Evolutionary conservation across 1,140 invertebrate species (phyloP), one percentile per base, ranked within the genome.

Genomic region (Brachionus sp.): DNA sequence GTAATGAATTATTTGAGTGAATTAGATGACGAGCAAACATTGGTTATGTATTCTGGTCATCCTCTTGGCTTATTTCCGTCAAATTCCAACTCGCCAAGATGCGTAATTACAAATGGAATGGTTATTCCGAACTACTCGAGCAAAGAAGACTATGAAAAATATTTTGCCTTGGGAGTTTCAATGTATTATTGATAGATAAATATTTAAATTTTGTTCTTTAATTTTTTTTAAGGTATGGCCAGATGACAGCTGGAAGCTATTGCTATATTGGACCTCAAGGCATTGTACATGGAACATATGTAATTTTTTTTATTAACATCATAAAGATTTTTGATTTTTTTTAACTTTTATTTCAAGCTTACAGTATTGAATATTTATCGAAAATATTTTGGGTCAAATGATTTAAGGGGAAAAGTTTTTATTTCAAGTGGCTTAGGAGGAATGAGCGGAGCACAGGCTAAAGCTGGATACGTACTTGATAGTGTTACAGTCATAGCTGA

Each of bases 201-300:
- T 46, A 29, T 46, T 5, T 46, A 46, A 46, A n/a, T 46, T 12
- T 46, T 46, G n/a, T 57, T 35, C 50, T 82, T n/a, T 53, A 77
- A 13, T 12, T 84, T 68, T 37, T 77, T 82, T 75, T 7, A 57
- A 89, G 88, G 87, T 91, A 91, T 85, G 90, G 90, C n/a, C 90
- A 91, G 84, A 91, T 91, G 90, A 91, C 90, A 6, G 92, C 92
- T 16, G 92, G 92, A 12, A 92, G 91, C 85, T 93, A 90, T 86
- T 92, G 92, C 85, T 93, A 93, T 86, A 93, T 93, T 84, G 92
- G 92, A 25, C 92, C 92, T 5, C 92, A 93, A 86, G 92, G 92
- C 5, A 93, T 93, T 83, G 92, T 93, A 16, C 92, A 93, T 86
- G 92, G 92, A 25, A 93, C 92, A 3, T 92, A 91, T 62, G 92